phyloP scores from a whole-genome alignment of 2,113 vertebrate species.

The Gallinago undulata region DNA sequence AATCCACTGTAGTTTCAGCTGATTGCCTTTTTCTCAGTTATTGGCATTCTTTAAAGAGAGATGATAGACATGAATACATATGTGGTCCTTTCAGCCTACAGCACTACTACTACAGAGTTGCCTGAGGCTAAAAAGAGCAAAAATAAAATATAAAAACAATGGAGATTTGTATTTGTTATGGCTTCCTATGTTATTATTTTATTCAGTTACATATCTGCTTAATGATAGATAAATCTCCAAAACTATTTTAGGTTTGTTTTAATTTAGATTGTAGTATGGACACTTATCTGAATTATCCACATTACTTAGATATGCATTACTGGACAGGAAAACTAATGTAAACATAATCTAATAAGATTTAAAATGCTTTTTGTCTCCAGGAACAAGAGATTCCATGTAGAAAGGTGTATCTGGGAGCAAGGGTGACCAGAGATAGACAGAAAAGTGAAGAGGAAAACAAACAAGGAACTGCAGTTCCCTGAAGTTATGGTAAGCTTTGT shows the following conservation, averaged over 20 bases:
- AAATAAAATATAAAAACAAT: background rate
- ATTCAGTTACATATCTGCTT: background rate
- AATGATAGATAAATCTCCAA: background rate
- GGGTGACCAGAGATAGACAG: background rate
- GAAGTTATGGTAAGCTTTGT: background rate
- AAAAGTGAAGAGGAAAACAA: background rate
- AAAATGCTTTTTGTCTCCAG: background rate
- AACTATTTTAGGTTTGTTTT: background rate
- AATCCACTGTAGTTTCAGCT: background rate
- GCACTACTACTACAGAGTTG: background rate
- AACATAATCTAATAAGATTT: slow-evolving; percentile 4
- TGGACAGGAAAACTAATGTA: slow-evolving; percentile 32
- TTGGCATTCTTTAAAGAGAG: background rate
- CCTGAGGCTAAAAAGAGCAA: background rate
- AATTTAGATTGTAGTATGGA: background rate
- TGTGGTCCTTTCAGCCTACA: background rate
- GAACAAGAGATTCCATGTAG: background rate
- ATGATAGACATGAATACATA: background rate
- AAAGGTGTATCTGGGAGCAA: background rate
- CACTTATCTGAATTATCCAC: background rate
- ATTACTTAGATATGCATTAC: slow-evolving; percentile 7
- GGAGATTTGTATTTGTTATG: background rate
- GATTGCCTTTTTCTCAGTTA: background rate
- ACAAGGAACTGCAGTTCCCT: background rate
- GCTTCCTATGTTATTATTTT: background rate